Evolutionary conservation across 2,888 invertebrate genomes (phyloP).

Genomic region (Auanema freiburgensis): DNA sequence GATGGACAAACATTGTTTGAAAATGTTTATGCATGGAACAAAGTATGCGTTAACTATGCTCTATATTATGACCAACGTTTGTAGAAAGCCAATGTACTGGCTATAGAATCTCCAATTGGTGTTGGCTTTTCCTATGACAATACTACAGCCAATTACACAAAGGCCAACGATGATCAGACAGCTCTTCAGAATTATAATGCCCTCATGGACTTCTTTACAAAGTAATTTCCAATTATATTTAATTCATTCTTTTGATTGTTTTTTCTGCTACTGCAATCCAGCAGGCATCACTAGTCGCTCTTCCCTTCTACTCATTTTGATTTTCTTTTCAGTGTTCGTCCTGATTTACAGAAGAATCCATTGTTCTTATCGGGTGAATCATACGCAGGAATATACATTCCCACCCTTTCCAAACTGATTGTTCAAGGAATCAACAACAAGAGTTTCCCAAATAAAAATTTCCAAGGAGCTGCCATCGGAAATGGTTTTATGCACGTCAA

Average conservation of each 20-base stretch:
- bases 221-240: slow-evolving; percentile 47
- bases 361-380: slow-evolving; percentile 69
- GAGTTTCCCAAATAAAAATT: slow-evolving; percentile 48
- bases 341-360: slow-evolving; percentile 65
- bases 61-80: slow-evolving; percentile 14
- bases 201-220: slow-evolving; percentile 67
- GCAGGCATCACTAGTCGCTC: too few relatives aligned
- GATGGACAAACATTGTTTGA: slow-evolving; percentile 56
- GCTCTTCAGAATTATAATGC: slow-evolving; percentile 66
- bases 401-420: slow-evolving; percentile 65
- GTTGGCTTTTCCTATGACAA: slow-evolving; percentile 63
- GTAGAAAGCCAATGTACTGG: slow-evolving; percentile 68
- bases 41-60: slow-evolving; percentile 32
- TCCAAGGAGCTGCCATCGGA: slow-evolving; percentile 61
- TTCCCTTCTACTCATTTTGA: not conserved
- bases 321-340: slow-evolving; percentile 54
- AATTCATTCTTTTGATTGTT: not conserved
- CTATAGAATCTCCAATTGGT: slow-evolving; percentile 67
- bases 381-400: slow-evolving; percentile 68
- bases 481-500: slow-evolving; percentile 61
- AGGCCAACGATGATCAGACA: slow-evolving; percentile 50
- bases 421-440: slow-evolving; percentile 50
- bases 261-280: not conserved
- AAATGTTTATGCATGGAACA: slow-evolving; percentile 64
- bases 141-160: slow-evolving; percentile 22